Evolutionary conservation across 2,113 vertebrate species (phyloP), one percentile per base, ranked within the genome.

Genomic region (Rhagologus leucostigma): DNA sequence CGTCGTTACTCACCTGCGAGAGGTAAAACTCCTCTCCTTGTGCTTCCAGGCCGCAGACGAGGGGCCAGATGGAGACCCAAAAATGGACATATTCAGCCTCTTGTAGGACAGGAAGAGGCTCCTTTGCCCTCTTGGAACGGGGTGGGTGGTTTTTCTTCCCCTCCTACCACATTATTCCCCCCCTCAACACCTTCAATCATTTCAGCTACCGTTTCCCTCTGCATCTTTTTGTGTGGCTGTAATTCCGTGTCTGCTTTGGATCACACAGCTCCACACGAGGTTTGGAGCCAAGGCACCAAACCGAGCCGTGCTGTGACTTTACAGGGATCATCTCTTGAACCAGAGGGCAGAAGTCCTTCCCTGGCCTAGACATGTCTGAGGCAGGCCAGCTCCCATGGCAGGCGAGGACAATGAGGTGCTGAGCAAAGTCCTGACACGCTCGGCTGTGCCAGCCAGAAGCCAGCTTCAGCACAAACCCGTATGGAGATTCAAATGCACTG

Each of bases 251-350:
- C 60, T 39, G 46, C 62, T 73, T 47, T 76, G 49, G 46, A 60
- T 84, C 62, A 73, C 56, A 12, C 32, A 65, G 4, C n/a, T 77
- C 46, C 37, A 77, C 24, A 57, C 3, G 8, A 75, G 12, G 16
- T 50, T 49, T 39, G 39, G 39, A 75, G 53, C 44, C 56, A 63
- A 10, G 50, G 52, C 60, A 60, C 30, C 65, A 75, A 84, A 69
- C 8, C 0, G 0, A 86, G 57, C 35, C 39, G 13, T 16, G 35
- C 29, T 69, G 41, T 4, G 32, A 9, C 30, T 73, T 77, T n/a
- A n/a, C 50, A 65, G 37, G 37, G 13, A 39, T 32, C 22, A 53
- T 2, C 42, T 53, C 81, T 42, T 42, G 37, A 77, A 57, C 1
- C 19, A 69, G 60, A 64, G 42, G 63, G 27, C 9, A 74, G 35